These are phyloP conservation scores for Grallaria varia DNA, from an alignment of 2,113 vertebrate species.

Conservation along the genomic window DNA sequence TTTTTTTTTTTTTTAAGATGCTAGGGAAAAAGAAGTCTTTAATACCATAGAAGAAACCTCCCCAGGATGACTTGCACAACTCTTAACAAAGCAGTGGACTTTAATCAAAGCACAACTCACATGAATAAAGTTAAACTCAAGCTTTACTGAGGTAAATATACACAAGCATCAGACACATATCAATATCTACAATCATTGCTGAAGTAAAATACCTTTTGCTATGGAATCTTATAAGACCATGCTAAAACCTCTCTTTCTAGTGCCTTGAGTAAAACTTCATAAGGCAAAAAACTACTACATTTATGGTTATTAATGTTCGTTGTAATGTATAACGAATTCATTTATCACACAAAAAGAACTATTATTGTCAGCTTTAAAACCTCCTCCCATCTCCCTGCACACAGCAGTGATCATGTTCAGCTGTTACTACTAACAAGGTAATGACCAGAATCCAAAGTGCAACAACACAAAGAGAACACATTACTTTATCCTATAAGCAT, in stretches of 20 bases:
- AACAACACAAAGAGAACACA: neutral
- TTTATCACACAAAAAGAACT: neutral
- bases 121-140: neutral
- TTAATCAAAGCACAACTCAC: neutral
- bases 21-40: neutral
- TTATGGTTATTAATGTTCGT: neutral
- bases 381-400: neutral
- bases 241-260: neutral
- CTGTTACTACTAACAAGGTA: neutral
- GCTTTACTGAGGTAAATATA: neutral
- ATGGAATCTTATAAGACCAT: neutral
- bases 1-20: neutral
- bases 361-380: neutral
- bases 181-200: neutral
- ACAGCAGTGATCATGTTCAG: neutral
- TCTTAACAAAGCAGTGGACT: neutral
- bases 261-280: neutral
- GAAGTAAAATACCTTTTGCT: neutral
- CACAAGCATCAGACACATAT: fast-evolving
- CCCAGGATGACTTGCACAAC: neutral
- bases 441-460: neutral
- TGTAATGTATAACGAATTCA: neutral
- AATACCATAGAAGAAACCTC: neutral
- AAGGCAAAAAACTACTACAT: neutral
- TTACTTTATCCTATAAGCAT: neutral